phyloP scores from a whole-genome alignment of 2,113 vertebrate genomes.

The Recurvirostra avosetta region DNA sequence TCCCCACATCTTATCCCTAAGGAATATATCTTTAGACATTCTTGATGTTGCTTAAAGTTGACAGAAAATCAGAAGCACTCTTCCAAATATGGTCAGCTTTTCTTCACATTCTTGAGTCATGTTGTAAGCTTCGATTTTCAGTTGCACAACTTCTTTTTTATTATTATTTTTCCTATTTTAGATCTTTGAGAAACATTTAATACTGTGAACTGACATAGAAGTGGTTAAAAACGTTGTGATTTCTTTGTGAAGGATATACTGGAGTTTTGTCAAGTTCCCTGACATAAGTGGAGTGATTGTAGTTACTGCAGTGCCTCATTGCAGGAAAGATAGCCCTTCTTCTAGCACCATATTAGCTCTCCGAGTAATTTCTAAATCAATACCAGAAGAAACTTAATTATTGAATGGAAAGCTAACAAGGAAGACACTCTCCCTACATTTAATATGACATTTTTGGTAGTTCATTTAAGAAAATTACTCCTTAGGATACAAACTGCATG shows the following conservation, averaged over 20 bases:
- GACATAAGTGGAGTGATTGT: not conserved
- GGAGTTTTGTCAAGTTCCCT: not conserved
- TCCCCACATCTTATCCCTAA: not conserved
- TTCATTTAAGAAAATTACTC: not conserved
- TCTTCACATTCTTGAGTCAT: not conserved
- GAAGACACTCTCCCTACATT: not conserved
- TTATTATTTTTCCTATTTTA: not conserved
- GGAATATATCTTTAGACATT: not conserved
- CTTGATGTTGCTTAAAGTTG: not conserved
- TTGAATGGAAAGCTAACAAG: not conserved
- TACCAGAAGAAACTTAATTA: not conserved
- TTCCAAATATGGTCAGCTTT: not conserved
- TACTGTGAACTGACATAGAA: not conserved
- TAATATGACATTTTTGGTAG: not conserved
- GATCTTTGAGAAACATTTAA: not conserved
- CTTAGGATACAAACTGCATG: not conserved
- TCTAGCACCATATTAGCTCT: not conserved
- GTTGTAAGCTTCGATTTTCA: not conserved
- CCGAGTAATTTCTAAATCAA: not conserved
- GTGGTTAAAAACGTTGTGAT: not conserved
- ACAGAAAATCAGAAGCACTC: not conserved
- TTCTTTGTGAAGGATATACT: not conserved
- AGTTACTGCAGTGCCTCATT: not conserved
- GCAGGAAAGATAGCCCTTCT: not conserved
- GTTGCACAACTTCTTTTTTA: not conserved